phyloP scores from a whole-genome alignment of 2,888 invertebrate species.

The Brachyptera putata region DNA sequence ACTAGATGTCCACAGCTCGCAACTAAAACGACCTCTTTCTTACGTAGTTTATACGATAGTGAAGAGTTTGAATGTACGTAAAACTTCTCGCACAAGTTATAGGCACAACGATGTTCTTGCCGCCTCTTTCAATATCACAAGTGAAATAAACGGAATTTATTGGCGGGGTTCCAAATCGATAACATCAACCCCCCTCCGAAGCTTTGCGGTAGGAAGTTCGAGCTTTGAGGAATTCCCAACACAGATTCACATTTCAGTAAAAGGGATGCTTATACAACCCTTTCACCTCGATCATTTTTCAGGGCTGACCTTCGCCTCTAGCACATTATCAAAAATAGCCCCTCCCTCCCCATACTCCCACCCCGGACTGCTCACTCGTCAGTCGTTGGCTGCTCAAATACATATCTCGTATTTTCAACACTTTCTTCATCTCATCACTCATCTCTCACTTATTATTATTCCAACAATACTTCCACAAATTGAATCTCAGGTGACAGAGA shows the following conservation, averaged over 20 bases:
- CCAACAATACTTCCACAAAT: slow-evolving; percentile 25
- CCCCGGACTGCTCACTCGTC: slow-evolving; percentile 5
- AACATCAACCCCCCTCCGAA: background rate
- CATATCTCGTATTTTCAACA: background rate
- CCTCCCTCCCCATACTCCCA: no score
- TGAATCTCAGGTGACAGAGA: slow-evolving; percentile 30
- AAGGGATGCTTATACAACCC: slow-evolving; percentile 5
- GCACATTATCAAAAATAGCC: slow-evolving; percentile 12
- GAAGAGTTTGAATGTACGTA: background rate
- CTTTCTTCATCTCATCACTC: background rate
- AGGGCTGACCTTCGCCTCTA: background rate
- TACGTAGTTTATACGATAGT: no score
- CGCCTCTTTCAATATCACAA: slow-evolving; percentile 28
- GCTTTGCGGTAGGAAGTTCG: background rate
- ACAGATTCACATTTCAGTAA: background rate
- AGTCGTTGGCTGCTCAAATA: background rate
- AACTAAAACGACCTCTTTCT: slow-evolving; percentile 1
- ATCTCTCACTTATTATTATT: slow-evolving; percentile 3
- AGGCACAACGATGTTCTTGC: slow-evolving; percentile 2
- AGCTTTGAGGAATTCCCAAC: background rate
- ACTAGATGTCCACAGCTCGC: background rate
- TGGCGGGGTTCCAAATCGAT: slow-evolving; percentile 25
- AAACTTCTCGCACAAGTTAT: background rate
- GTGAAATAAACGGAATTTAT: slow-evolving; percentile 27
- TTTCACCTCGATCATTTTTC: slow-evolving; percentile 13